phyloP scores from a whole-genome alignment of 1,140 invertebrate species.

The Halictus rubicundus region DNA sequence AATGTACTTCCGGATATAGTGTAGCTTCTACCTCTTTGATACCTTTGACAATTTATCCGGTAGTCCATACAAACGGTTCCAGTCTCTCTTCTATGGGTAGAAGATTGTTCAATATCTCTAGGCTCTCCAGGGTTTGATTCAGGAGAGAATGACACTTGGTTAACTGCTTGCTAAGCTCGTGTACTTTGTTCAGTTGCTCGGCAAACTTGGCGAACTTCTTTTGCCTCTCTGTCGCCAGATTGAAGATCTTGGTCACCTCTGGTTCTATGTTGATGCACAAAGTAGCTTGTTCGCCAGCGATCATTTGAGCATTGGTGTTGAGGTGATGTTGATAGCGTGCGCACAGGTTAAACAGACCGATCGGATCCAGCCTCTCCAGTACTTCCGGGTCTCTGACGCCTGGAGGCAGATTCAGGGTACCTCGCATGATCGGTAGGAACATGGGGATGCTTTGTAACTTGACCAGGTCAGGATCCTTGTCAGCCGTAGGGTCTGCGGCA shows the following conservation, averaged over 20 bases:
- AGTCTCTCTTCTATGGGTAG: conserved; percentile 91
- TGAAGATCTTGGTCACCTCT: conserved; percentile 87
- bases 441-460: conserved; percentile 92
- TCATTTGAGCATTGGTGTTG: conserved; percentile 77
- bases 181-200: conserved; percentile 90
- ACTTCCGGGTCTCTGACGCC: conserved; percentile 93
- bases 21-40: background rate
- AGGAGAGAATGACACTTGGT: conserved; percentile 90
- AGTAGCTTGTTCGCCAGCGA: conserved; percentile 71
- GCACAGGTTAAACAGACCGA: conserved; percentile 83
- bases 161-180: conserved; percentile 86
- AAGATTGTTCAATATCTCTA: conserved; percentile 92
- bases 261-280: conserved; percentile 82
- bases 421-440: conserved; percentile 95
- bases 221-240: conserved; percentile 88
- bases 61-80: conserved; percentile 95
- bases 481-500: conserved; percentile 81
- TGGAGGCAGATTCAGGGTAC: conserved; percentile 90
- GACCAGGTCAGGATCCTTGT: conserved; percentile 90
- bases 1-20: conserved; percentile 6
- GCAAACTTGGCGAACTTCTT: conserved; percentile 91
- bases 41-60: conserved; percentile 81
- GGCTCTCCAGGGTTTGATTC: conserved; percentile 91
- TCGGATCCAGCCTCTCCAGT: conserved; percentile 88
- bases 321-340: conserved; percentile 89